Evolutionary conservation across 2,113 vertebrate species (phyloP).

Genomic region (Salminus brasiliensis): DNA sequence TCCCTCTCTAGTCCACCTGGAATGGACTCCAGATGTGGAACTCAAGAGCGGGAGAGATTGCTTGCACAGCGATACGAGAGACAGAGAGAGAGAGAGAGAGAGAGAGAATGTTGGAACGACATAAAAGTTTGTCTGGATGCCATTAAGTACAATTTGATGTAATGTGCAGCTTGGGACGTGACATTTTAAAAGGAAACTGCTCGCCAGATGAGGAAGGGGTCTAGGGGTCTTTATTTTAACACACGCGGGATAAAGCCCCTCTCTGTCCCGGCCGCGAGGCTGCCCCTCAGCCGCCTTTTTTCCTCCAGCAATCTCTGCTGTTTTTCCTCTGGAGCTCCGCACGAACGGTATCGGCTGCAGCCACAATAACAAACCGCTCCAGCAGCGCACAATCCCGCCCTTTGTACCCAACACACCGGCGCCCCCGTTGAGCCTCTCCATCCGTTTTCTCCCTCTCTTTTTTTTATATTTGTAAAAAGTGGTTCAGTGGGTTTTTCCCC

Average conservation of each 20-base stretch:
- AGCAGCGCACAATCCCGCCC: constrained; percentile 56
- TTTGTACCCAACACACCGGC: constrained; percentile 62
- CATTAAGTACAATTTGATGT: constrained; percentile 86
- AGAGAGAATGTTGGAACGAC: constrained; percentile 80
- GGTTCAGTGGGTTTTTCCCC: constrained; percentile 58
- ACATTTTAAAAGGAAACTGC: constrained; percentile 82
- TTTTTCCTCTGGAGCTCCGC: constrained; percentile 57
- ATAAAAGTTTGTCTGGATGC: constrained; percentile 86
- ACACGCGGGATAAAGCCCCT: constrained; percentile 77
- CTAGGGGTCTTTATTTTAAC: constrained; percentile 67
- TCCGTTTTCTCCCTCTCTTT: constrained; percentile 57
- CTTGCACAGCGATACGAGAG: constrained; percentile 65
- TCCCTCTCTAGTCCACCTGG: constrained; percentile 73
- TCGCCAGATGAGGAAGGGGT: constrained; percentile 80
- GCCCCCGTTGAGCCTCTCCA: constrained; percentile 60
- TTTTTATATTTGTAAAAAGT: constrained; percentile 64
- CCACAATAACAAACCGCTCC: constrained; percentile 69
- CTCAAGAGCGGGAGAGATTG: constrained; percentile 65
- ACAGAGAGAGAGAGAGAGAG: constrained; percentile 35
- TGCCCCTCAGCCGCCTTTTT: constrained; percentile 62
- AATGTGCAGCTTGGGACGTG: constrained; percentile 81
- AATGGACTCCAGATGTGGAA: constrained; percentile 81
- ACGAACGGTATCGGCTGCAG: constrained; percentile 72
- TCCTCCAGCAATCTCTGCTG: constrained; percentile 67
- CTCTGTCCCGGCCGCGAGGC: constrained; percentile 68